Base-by-base conservation (phyloP, 2,888 invertebrate genomes). In the Tineola bisselliella region DNA sequence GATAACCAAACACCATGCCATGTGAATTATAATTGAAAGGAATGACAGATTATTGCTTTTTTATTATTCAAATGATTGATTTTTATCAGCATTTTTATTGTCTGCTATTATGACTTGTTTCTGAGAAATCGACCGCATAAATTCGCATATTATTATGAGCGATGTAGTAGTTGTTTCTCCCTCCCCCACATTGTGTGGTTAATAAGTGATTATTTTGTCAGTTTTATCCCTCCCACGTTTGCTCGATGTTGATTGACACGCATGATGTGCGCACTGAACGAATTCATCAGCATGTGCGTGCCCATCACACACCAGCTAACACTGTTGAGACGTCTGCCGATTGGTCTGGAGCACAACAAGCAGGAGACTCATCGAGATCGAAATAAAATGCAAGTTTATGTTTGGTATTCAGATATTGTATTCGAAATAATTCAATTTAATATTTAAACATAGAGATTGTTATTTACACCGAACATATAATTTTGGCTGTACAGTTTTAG, bases 341-440 rank as follows among this genome's bases (percentile, higher is more conserved):
- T n/a, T n/a, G n/a, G n/a, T n/a, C n/a, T n/a, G n/a, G n/a, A n/a
- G n/a, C n/a, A n/a, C n/a, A 25, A 25, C 6, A 6, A 25, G 25
- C n/a, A 25, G 25, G 25, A 2, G 25, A 25, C 6, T 43, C 8
- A n/a, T 13, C 5, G 8, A 43, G 43, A 43, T 6, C 43, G 43
- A 48, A 48, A 48, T 48, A 48, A 48, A 48, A 48, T 17, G 15
- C n/a, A 15, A 15, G n/a, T n/a, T 15, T 48, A 54, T 71, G 67
- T 76, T 81, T 79, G 73, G 73, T 77, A 81, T 74, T 76, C 79
- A 81, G 78, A 80, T 81, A 80, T 80, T 84, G 81, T 86, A 87
- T 82, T 86, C 83, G 75, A 81, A 84, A 81, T 84, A 79, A 74
- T 81, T 75, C 77, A 77, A 81, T 81, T 79, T 81, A 74, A 76